phyloP scores from a whole-genome alignment of 2,797 vertebrate species.

The Cirrhinus molitorella region DNA sequence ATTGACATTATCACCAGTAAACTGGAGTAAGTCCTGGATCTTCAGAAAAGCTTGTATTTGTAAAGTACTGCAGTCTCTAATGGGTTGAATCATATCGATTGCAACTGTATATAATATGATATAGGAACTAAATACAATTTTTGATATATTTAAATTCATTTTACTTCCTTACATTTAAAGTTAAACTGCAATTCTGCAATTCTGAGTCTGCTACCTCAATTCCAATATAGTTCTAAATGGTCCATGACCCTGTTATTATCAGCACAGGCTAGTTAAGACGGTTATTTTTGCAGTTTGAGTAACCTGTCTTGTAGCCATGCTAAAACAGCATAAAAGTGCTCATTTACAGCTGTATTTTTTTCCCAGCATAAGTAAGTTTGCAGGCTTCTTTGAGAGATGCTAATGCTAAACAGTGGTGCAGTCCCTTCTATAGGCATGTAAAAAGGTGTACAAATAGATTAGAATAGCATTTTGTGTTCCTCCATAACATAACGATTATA shows the following conservation, averaged over 20 bases:
- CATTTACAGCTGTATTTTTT: not conserved
- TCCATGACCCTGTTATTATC: not conserved
- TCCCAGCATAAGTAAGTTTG: not conserved
- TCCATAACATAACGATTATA: slow-evolving; percentile 61
- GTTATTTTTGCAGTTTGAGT: not conserved
- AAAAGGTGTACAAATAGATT: slow-evolving; percentile 1
- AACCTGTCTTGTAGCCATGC: not conserved
- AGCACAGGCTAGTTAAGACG: not conserved
- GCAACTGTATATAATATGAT: too few relatives aligned
- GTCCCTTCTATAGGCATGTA: not conserved
- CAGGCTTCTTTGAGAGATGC: not conserved
- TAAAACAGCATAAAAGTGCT: not conserved
- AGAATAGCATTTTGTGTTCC: slow-evolving; percentile 3
- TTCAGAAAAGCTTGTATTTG: too few relatives aligned
- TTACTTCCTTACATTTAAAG: too few relatives aligned
- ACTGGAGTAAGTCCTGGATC: too few relatives aligned
- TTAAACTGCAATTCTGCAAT: too few relatives aligned
- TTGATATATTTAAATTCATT: too few relatives aligned
- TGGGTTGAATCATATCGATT: too few relatives aligned
- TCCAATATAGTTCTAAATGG: not conserved
- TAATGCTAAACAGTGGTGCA: not conserved
- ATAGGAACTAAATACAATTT: too few relatives aligned
- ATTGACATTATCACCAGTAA: too few relatives aligned
- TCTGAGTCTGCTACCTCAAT: too few relatives aligned
- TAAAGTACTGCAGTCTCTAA: too few relatives aligned